Percentiles rank a stretch among this genome's conserved stretches.
Conservation (phyloP, 2,797 vertebrate species). For the Meriones psammophilus region DNA sequence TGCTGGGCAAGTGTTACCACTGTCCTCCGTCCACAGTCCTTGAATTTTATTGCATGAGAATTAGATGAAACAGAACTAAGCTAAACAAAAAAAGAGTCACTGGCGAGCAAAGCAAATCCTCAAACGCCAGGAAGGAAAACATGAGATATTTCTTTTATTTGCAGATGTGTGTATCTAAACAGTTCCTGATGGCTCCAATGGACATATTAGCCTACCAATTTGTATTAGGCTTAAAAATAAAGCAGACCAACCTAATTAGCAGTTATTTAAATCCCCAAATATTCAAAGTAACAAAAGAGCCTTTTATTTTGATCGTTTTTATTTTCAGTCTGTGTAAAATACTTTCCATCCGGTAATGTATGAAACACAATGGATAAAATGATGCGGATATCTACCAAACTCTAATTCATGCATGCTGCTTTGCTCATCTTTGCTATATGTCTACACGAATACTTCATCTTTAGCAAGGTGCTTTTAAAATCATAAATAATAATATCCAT, state of each 20-base stretch:
- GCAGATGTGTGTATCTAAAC: neutral
- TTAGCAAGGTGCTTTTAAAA: conserved; percentile 29
- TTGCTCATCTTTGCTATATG: neutral
- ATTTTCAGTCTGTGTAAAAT: conserved; percentile 23
- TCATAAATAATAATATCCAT: neutral
- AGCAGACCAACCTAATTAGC: neutral
- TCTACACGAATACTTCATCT: conserved; percentile 44
- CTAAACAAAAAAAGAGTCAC: neutral
- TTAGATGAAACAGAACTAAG: neutral
- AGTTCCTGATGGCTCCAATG: neutral
- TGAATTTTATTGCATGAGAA: conserved; percentile 49
- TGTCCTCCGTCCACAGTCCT: neutral
- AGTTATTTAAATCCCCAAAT: neutral
- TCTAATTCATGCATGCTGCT: neutral
- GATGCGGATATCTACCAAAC: neutral
- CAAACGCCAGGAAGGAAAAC: conserved; percentile 33
- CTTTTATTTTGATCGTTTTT: conserved; percentile 62
- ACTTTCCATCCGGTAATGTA: neutral
- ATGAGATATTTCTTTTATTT: conserved; percentile 18
- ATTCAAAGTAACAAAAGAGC: conserved; percentile 25
- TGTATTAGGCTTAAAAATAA: conserved; percentile 23
- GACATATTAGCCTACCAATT: neutral
- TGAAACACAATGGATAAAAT: conserved; percentile 3
- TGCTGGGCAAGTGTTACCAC: neutral
- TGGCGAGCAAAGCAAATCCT: neutral